Base-by-base conservation (phyloP, 2,888 invertebrate species). In the Ferrisia virgata region DNA sequence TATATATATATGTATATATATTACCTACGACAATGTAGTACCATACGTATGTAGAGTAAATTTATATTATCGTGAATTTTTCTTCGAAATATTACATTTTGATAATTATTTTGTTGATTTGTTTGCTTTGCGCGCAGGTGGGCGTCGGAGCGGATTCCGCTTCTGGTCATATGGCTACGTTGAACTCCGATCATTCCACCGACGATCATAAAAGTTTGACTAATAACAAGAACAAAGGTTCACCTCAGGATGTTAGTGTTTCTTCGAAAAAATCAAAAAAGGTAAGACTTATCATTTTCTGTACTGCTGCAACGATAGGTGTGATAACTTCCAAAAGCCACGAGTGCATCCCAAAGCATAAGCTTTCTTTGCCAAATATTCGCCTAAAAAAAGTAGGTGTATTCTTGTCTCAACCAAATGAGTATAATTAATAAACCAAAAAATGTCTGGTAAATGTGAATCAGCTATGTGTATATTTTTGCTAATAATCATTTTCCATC, bases 191-290 rank as follows among this genome's bases (percentile, higher is more conserved):
- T 83, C 83, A 83, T 69, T 83, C 83, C 43, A 40, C 69, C 13
- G 76, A 31, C n/a, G 83, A 83, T 39, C 83, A 83, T 76, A 83
- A 83, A 25, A 83, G 22, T 47, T 83, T 43, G 11, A 76, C n/a
- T n/a, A n/a, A 76, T 76, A 81, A 58, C 15, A 83, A 83, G 72
- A 83, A 69, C 31, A 72, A 76, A 43, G 39, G 22, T n/a, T 83
- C 83, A 40, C 83, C 76, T 33, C 83, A 72, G 11, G 83, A 83
- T 72, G 9, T 72, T 5, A 76, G 18, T 36, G 72, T 39, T n/a
- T 78, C 53, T 43, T n/a, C 82, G 22, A 83, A 83, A n/a, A 83
- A 83, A 83, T 72, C 72, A 15, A 83, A 83, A 76, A 83, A 83
- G 76, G 83, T 83, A 18, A 82, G 82, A n/a, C n/a, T n/a, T n/a